A percentile compares a stretch with the other conserved stretches of the same genome.
phyloP scores from a whole-genome alignment of 2,888 invertebrate species.

The Iselma pallidipennis region DNA sequence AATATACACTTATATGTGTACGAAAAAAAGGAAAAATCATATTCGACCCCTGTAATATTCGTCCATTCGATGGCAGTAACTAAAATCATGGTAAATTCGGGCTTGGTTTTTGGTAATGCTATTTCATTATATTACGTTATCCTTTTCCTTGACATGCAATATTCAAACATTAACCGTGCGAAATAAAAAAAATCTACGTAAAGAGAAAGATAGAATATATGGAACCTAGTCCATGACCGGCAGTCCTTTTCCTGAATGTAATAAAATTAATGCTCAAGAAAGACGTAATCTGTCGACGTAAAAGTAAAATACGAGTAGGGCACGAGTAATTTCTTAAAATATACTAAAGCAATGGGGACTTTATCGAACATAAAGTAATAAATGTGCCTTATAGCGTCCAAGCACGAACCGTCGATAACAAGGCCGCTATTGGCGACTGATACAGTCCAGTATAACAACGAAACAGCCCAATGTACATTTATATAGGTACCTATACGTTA shows the following conservation, averaged over 20 bases:
- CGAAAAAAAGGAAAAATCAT: conserved; percentile 9
- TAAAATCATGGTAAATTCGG: conserved; percentile 20
- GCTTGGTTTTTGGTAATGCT: conserved; percentile 28
- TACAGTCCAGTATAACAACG: conserved; percentile 31
- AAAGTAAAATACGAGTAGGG: conserved; percentile 31
- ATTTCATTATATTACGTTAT: conserved; percentile 34
- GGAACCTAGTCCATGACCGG: conserved; percentile 21
- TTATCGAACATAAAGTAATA: conserved; percentile 54
- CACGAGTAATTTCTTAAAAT: conserved; percentile 53
- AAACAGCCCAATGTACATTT: conserved; percentile 12
- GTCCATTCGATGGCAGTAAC: conserved; percentile 1
- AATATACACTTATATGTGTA: neutral
- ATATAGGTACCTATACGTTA: no score
- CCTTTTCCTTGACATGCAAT: conserved; percentile 36
- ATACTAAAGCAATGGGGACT: conserved; percentile 47
- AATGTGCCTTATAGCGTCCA: conserved; percentile 53
- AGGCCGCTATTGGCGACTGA: conserved; percentile 44
- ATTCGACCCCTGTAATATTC: neutral
- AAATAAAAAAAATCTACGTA: conserved; percentile 20
- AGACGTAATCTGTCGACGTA: conserved; percentile 39
- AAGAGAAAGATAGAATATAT: neutral
- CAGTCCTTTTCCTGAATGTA: conserved; percentile 31
- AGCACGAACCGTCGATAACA: conserved; percentile 52
- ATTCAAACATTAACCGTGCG: conserved; percentile 11
- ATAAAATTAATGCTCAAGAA: conserved; percentile 41